These are phyloP conservation scores for Palythoa caribaeorum DNA, from an alignment of 92 coral and sea anemone genomes.

Conservation along the genomic window DNA sequence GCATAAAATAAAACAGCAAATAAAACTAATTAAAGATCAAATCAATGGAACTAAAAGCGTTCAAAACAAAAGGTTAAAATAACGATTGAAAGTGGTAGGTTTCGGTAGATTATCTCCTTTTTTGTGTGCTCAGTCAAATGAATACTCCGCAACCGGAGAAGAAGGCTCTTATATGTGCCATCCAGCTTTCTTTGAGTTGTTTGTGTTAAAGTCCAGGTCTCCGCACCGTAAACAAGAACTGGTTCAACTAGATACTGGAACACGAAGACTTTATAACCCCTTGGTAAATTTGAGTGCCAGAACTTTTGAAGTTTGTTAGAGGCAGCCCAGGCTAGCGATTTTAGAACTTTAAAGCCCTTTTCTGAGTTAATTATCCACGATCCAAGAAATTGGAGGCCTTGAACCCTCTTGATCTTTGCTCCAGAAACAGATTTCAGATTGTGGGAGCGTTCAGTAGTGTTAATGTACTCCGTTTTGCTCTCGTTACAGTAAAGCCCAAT, in stretches of 20 bases:
- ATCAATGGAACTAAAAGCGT: too few relatives aligned
- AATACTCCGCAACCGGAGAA: too few relatives aligned
- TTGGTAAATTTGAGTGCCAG: constrained; percentile 15
- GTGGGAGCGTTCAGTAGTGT: neutral
- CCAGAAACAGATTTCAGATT: neutral
- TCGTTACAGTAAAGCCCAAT: neutral
- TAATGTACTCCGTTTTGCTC: neutral
- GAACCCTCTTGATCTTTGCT: neutral
- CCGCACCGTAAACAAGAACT: neutral
- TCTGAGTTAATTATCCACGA: neutral
- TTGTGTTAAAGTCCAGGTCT: neutral
- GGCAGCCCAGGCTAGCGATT: constrained; percentile 25
- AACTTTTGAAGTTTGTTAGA: constrained; percentile 33
- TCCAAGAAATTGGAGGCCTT: neutral
- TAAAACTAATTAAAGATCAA: too few relatives aligned
- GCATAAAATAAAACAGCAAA: too few relatives aligned
- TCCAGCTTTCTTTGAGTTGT: neutral
- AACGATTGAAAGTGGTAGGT: too few relatives aligned
- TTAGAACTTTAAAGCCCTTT: neutral
- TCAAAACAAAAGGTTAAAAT: too few relatives aligned
- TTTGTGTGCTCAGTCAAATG: too few relatives aligned
- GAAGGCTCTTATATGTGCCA: neutral
- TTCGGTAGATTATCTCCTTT: too few relatives aligned
- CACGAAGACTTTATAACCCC: constrained; percentile 5
- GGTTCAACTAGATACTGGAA: constrained; percentile 15